Conservation (phyloP, 2,797 vertebrate species). For the Picus viridis region DNA sequence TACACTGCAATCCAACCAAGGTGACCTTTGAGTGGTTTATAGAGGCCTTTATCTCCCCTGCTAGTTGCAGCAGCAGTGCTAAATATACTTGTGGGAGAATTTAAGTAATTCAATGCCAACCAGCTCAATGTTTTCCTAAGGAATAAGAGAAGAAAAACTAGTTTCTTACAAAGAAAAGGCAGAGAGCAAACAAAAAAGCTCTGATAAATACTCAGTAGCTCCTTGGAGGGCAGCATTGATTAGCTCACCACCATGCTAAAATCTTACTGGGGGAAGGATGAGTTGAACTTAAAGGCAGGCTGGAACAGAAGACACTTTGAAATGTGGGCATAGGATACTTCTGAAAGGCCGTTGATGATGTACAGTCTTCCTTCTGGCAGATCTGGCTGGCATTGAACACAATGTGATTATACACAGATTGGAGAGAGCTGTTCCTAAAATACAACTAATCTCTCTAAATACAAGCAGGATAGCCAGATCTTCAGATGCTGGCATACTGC, state of each 20-base stretch:
- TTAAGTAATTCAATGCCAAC: constrained; percentile 67
- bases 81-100: constrained; percentile 54
- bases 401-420: constrained; percentile 63
- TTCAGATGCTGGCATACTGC: constrained; percentile 21
- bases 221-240: constrained; percentile 19
- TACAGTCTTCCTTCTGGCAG: constrained; percentile 43
- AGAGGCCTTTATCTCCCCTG: constrained; percentile 57
- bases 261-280: not conserved
- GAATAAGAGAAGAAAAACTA: constrained; percentile 43
- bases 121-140: constrained; percentile 57
- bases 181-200: not conserved
- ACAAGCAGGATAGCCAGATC: constrained; percentile 16
- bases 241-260: constrained; percentile 8
- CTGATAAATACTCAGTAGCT: not conserved
- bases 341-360: constrained; percentile 28
- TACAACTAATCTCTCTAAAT: constrained; percentile 52
- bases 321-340: not conserved
- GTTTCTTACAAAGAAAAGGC: constrained; percentile 50
- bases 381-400: constrained; percentile 40
- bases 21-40: constrained; percentile 25
- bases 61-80: constrained; percentile 42
- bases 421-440: constrained; percentile 62
- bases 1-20: constrained; percentile 44
- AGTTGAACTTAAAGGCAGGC: not conserved
- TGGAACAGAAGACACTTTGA: not conserved